These are phyloP conservation scores for Cataglyphis albicans DNA, from an alignment of 2,888 invertebrate genomes.

Conservation along the genomic window DNA sequence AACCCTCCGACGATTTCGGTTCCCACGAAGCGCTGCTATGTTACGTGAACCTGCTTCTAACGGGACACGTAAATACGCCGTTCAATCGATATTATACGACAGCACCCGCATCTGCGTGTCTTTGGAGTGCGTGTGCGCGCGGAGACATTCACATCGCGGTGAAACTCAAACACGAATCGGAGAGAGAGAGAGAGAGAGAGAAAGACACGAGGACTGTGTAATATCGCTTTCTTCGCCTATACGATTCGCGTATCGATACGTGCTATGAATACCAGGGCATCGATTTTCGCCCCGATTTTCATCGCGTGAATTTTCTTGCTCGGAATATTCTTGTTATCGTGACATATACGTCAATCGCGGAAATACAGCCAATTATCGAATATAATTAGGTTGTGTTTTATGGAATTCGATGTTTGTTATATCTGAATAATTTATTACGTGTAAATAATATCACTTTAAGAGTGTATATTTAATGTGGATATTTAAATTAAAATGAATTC, in stretches of 20 bases:
- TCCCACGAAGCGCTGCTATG: conserved; percentile 62
- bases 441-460: conserved; percentile 1
- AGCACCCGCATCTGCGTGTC: conserved; percentile 72
- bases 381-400: not conserved
- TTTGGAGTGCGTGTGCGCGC: not conserved
- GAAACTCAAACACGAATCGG: conserved; percentile 75
- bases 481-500: not conserved
- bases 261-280: conserved; percentile 58
- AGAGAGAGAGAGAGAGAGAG: conserved; percentile 40
- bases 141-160: conserved; percentile 78
- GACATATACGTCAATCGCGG: not conserved
- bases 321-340: not conserved
- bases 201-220: conserved; percentile 42
- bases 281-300: conserved; percentile 57
- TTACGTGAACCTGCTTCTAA: conserved; percentile 58
- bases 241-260: conserved; percentile 40
- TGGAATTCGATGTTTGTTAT: conserved; percentile 1
- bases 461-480: not conserved
- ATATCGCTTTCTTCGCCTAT: conserved; percentile 61
- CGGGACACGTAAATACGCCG: conserved; percentile 36
- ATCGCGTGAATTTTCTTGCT: not conserved
- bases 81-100: conserved; percentile 78
- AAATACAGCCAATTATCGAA: not conserved
- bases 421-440: not conserved
- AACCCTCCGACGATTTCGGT: conserved; percentile 38